Percentiles rank a stretch among this genome's conserved stretches.
Conservation (phyloP, 2,113 vertebrate species). For the Cinclus cinclus region DNA sequence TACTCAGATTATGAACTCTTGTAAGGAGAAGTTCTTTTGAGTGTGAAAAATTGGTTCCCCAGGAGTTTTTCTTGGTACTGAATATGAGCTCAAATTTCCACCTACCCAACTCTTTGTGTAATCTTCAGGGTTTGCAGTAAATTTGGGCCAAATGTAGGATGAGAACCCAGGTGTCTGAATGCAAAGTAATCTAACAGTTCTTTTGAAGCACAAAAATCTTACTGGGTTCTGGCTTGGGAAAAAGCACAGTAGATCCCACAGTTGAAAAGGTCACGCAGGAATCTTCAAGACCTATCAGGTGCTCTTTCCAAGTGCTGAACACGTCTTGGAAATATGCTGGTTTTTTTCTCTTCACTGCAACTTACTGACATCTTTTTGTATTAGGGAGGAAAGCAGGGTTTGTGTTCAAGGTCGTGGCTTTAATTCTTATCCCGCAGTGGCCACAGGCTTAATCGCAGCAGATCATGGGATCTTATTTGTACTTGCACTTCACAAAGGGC, state of each 20-base stretch:
- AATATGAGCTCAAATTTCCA: neutral
- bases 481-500: neutral
- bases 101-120: neutral
- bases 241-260: neutral
- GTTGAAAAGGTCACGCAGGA: neutral
- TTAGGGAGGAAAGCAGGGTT: neutral
- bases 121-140: neutral
- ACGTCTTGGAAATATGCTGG: neutral
- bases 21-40: neutral
- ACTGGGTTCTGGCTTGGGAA: neutral
- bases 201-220: neutral
- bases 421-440: neutral
- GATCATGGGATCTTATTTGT: neutral
- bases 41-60: neutral
- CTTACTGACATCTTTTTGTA: neutral
- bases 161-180: neutral
- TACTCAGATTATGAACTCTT: neutral
- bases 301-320: neutral
- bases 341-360: neutral
- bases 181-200: neutral
- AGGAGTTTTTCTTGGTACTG: neutral
- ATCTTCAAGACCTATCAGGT: neutral
- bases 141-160: neutral
- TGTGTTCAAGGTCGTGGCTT: neutral
- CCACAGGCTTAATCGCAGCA: rapidly evolving